phyloP scores from a whole-genome alignment of 2,797 vertebrate genomes.

The Pelobates cultripes region DNA sequence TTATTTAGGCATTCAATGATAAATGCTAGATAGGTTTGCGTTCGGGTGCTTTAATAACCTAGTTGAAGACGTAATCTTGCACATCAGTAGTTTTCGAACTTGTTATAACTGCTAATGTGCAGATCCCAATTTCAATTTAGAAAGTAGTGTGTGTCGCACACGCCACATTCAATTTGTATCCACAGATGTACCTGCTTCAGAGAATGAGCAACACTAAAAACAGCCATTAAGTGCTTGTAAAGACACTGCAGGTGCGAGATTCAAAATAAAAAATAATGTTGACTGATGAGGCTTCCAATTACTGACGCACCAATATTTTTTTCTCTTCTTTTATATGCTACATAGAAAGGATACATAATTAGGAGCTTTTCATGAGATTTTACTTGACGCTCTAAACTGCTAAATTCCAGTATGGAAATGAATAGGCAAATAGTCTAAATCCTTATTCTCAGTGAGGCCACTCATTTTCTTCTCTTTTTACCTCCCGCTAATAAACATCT shows the following conservation, averaged over 20 bases:
- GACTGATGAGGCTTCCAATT: slow-evolving; percentile 33
- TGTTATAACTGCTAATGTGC: too few species aligned
- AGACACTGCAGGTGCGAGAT: slow-evolving; percentile 33
- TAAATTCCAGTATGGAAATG: background rate
- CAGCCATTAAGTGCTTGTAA: background rate
- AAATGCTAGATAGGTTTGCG: too few species aligned
- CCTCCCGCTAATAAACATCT: slow-evolving; percentile 10
- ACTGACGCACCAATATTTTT: slow-evolving; percentile 33
- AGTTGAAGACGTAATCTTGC: too few species aligned
- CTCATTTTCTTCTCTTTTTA: background rate
- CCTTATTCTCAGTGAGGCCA: too few species aligned
- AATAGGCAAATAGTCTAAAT: background rate
- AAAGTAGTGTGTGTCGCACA: too few species aligned
- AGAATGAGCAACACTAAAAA: background rate
- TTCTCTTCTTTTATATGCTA: slow-evolving; percentile 1
- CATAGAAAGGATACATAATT: slow-evolving; percentile 30
- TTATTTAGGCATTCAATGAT: too few species aligned
- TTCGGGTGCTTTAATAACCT: too few species aligned
- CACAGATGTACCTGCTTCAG: background rate
- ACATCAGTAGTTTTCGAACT: too few species aligned
- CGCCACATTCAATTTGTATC: background rate
- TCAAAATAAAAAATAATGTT: background rate
- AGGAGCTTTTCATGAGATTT: slow-evolving; percentile 9
- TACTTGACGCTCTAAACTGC: background rate
- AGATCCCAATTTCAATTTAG: too few species aligned